Base-by-base conservation (phyloP, 2,797 vertebrate genomes). In the Aeoliscus strigatus region DNA sequence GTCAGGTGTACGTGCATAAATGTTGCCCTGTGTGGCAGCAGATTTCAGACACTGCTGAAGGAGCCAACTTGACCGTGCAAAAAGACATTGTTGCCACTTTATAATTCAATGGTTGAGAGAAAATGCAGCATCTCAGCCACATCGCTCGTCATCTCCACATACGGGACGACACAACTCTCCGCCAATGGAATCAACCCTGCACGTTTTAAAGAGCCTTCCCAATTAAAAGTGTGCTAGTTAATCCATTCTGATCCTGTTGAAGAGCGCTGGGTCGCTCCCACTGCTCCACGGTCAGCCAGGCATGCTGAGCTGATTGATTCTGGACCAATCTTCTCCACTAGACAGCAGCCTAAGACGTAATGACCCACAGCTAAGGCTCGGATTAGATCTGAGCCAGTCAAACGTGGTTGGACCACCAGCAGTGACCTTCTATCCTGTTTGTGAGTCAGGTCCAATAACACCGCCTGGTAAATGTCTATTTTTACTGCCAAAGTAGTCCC, bases 221-320 rank as follows among this genome's bases (percentile, higher is more conserved):
- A 87, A 85, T 87, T 87, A 87, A 84, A 81, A 89, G 85, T 85
- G 84, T 87, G 86, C 89, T 83, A 87, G 75, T 82, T 91, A 92
- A 93, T 92, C 90, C 84, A 77, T 77, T 70, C 76, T 90, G 87
- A 92, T 87, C 88, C 90, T 58, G 70, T 66, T 73, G 84, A 87
- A 88, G 87, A 88, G 79, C 52, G 57, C 79, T 67, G 79, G 86
- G 86, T 81, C 75, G 69, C 83, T 83, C 88, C 81, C 81, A 76
- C 51, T 85, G 64, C 60, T 72, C 86, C 55, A 70, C 70, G 83
- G 73, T 75, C 70, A 59, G 76, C 42, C 66, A 33, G 14, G 63
- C 69, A 54, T 87, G 81, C 73, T 72, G 73, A 84, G 86, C 87
- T 88, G 86, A 91, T 83, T 89, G 89, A 91, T 89, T 89, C 75